Base-by-base conservation (phyloP, 2,888 invertebrate genomes). In the Drosophila sordidapex region DNA sequence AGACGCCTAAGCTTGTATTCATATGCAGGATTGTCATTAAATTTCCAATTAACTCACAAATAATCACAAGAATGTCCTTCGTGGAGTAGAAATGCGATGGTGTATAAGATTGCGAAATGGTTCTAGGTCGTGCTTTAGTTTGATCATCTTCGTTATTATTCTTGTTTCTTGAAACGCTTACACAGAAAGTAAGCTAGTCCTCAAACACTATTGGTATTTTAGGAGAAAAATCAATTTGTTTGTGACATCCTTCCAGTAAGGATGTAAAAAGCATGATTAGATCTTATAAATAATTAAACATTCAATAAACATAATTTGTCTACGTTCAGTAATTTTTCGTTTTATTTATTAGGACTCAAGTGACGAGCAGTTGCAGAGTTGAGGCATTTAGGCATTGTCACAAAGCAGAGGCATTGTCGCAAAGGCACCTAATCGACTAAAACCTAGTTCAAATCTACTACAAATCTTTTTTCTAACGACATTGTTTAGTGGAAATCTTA, bases 121-220 rank as follows among this genome's bases (percentile, higher is more conserved):
- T 90, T 97, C 97, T 83, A 97, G 92, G 76, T 95, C 94, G 77
- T 96, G 94, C 90, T 96, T 96, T 62, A 97, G 91, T 90, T 95
- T 95, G 88, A 96, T 64, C 85, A 85, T 90, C 25, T 70, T 87
- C n/a, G 21, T 38, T 70, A 36, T 27, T 70, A n/a, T 58, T 25
- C 2, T 56, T 58, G 8, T 25, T 2, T 36, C 0, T 43, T 33
- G 2, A 36, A 62, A 43, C 21, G 18, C 6, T 70, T 8, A 8
- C 15, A 53, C 8, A 29, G 38, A 15, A 10, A 31, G 40, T n/a
- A 40, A 38, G 11, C 29, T n/a, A 29, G 48, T 52, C 31, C 35
- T 49, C 46, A 46, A 49, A 36, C 51, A 48, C 63, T 65, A 58
- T 58, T 69, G 48, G 74, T 81, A 64, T 74, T 67, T 64, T 40